These are phyloP conservation scores for Anagrus nilaparvatae DNA, from an alignment of 1,140 invertebrate species.

Conservation along the genomic window DNA sequence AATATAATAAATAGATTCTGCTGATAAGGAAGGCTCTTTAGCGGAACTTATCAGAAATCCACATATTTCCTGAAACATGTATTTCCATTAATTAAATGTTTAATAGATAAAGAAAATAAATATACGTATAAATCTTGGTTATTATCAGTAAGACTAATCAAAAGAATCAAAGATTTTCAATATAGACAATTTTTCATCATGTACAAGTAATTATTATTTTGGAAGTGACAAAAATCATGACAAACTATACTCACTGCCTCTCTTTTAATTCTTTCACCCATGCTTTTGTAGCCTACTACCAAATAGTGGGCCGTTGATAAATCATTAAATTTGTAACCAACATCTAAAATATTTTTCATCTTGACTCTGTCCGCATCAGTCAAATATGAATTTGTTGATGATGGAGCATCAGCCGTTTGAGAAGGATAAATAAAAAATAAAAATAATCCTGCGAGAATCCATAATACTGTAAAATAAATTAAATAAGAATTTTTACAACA, in stretches of 20 bases:
- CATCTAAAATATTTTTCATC: conserved; percentile 45
- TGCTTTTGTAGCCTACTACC: conserved; percentile 44
- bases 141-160: conserved; percentile 42
- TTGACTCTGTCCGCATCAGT: conserved; percentile 43
- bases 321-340: conserved; percentile 44
- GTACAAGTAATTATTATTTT: conserved; percentile 2
- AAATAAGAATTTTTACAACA: not conserved
- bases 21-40: conserved; percentile 30
- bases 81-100: not conserved
- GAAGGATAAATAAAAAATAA: conserved; percentile 14
- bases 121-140: conserved; percentile 2
- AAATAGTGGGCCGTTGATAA: conserved; percentile 45
- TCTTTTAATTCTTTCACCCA: conserved; percentile 41
- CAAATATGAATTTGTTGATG: conserved; percentile 44
- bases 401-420: conserved; percentile 19
- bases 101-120: not conserved
- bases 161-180: conserved; percentile 32
- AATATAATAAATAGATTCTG: conserved; percentile 46
- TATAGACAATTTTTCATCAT: conserved; percentile 30
- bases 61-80: conserved; percentile 43
- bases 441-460: conserved; percentile 15
- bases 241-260: conserved; percentile 34
- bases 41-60: conserved; percentile 36
- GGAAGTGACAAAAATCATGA: conserved; percentile 6
- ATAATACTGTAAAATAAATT: conserved; percentile 21